Base-by-base conservation (phyloP, 2,888 invertebrate genomes). In the Ormyrus nitidulus region DNA sequence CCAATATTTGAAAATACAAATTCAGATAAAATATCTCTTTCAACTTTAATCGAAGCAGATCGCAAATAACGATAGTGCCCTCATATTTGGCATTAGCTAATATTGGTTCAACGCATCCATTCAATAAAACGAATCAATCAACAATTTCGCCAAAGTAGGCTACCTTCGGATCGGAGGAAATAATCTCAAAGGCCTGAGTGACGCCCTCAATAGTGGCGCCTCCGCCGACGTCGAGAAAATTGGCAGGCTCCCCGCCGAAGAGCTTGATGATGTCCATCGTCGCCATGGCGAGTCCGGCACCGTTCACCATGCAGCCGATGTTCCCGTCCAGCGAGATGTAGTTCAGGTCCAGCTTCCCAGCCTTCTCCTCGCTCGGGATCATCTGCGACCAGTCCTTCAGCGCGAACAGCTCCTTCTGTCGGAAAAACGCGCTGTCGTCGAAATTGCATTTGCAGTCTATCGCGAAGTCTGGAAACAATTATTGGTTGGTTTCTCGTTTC, bases 261-360 rank as follows among this genome's bases (percentile, higher is more conserved):
- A 93, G 86, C 84, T 93, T 92, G 83, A 94, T 93, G 56, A 94
- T 93, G 86, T 93, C 93, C 93, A 94, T 93, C 0, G 93, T 93
- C 34, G 93, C 93, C 93, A 93, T 94, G 46, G 93, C 93, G 72
- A 93, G 87, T 51, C 93, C 93, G 76, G 93, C 93, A 56, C 93
- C 93, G 86, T 93, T 93, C 13, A 93, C 93, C 84, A 93, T 88
- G 84, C 93, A 93, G 0, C 93, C 93, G 84, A 93, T 93, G 84
- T 91, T 92, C 77, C 93, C 93, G 85, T 93, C 93, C 44, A 93
- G 88, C 56, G 92, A 91, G 82, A 93, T 93, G 85, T 93, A 93
- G 86, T 92, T 93, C 71, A 93, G 90, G 83, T 92, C 91, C 61
- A 91, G 90, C 77, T 92, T 89, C 6, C 91, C 89, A n/a, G 93